A percentile compares a stretch with the other conserved stretches of the same genome.
Evolutionary conservation across 2,113 vertebrate species (phyloP).

Genomic region (Cepphus grylle): DNA sequence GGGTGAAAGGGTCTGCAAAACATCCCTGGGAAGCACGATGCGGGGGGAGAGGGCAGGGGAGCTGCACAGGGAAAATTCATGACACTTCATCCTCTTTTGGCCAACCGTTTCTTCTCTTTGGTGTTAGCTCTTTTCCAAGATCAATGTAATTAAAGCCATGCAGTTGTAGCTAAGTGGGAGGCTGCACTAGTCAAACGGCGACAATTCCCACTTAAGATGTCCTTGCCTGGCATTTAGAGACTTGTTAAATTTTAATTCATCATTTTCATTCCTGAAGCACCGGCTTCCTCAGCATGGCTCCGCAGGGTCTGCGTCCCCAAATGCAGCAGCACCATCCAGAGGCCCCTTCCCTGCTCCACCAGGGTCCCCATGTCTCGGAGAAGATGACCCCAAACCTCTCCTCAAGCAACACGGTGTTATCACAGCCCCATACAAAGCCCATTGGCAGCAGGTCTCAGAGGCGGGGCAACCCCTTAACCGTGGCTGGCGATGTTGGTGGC

Average conservation of each 20-base stretch:
- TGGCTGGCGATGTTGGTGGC: background rate
- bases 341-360: background rate
- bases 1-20: background rate
- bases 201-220: conserved; percentile 25
- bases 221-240: conserved; percentile 7
- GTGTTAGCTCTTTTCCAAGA: background rate
- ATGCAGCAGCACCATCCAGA: background rate
- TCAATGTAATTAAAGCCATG: background rate
- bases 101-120: background rate
- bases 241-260: conserved; percentile 43
- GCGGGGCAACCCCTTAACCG: background rate
- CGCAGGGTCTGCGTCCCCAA: fast-evolving
- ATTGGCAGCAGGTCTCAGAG: background rate
- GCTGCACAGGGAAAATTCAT: background rate
- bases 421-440: background rate
- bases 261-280: background rate
- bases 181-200: background rate
- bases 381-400: background rate
- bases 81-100: background rate
- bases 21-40: background rate
- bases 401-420: background rate
- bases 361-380: background rate
- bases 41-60: background rate
- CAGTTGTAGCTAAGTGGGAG: conserved; percentile 12
- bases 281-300: fast-evolving